Base-by-base conservation (phyloP, 2,888 invertebrate genomes). In the Coenonympha glycerion region DNA sequence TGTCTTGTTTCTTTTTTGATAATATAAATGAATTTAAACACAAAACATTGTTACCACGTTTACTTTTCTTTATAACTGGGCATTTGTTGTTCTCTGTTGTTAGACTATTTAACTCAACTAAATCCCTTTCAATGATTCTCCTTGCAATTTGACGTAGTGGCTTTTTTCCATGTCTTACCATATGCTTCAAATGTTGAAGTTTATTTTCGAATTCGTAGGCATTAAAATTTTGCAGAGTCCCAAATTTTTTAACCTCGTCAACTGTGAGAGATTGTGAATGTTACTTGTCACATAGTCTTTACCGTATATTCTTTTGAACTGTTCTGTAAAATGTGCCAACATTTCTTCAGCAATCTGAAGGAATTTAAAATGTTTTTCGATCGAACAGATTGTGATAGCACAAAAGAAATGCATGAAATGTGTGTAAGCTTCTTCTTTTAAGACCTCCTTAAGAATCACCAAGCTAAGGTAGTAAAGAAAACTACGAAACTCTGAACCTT, bases 401-500 rank as follows among this genome's bases (percentile, higher is more conserved):
- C n/a, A n/a, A n/a, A n/a, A n/a, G n/a, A n/a, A 30, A 30, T 30
- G 30, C 30, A 30, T 30, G 30, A 30, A 30, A 30, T 30, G 30
- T 30, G 30, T 30, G 30, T 30, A 30, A 30, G 30, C 30, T 30
- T 30, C 30, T 30, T 30, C 30, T 30, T 33, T 52, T 24, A 59
- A 47, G 22, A 52, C 39, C 13, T 57, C 31, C 40, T 52, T 47
- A 8, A 62, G 39, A 16, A 60, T 56, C 1, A 61, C 39, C 6
- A 60, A 47, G 30, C 61, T 56, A 1, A 53, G 33, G 26, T 63
- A 61, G 16, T 52, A 42, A 16, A 63, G 30, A 53, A 63, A 62
- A 8, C 45, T 42, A 15, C 59, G 49, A 39, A n/a, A n/a, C n/a
- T n/a, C n/a, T n/a, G n/a, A n/a, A n/a, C n/a, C n/a, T n/a, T n/a